Base-by-base conservation (phyloP, 2,888 invertebrate species). In the Parochlus steinenii region DNA sequence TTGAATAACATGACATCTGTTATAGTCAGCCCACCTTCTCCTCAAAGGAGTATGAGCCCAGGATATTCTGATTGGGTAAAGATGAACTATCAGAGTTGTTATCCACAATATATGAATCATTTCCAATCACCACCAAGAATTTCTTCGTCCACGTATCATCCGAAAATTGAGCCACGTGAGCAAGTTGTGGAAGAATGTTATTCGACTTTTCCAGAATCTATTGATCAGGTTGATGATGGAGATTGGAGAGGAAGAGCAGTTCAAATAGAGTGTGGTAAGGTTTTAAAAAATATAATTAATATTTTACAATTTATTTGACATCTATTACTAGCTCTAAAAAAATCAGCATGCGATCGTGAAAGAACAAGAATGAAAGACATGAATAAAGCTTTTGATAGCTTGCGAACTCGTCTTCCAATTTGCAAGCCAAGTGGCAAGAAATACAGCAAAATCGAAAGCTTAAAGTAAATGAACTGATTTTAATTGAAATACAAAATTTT, bases 351-450 rank as follows among this genome's bases (percentile, higher is more conserved):
- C 47, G 82, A 82, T 49, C 64, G 85, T 16, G 85, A 85, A 49
- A 61, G 85, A 4, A 82, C 80, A 1, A 63, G 85, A 24, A 85
- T 85, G 85, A 64, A 78, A 3, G 83, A 83, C 47, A 85, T 85
- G 83, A 85, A 85, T 52, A 65, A 69, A 33, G 82, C 83, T 0
- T 85, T 80, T 47, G 85, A 83, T 49, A 55, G 74, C 26, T 59
- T 85, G 11, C 65, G 83, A 75, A 76, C 50, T 54, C 83, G 42
- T 27, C 12, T 6, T 12, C 2, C 5, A 27, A 5, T 77, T 77
- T 0, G 65, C 68, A 45, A 77, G 46, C 76, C 76, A 0, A 70
- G 74, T 5, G 78, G 78, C 44, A 79, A 78, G 55, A 78, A 78
- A 48, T 64, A 78, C 40, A 76, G 77, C 25, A 79, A 79, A 55